Evolutionary conservation across 2,888 invertebrate species (phyloP).

Genomic region (Pharmacophagus antenor): DNA sequence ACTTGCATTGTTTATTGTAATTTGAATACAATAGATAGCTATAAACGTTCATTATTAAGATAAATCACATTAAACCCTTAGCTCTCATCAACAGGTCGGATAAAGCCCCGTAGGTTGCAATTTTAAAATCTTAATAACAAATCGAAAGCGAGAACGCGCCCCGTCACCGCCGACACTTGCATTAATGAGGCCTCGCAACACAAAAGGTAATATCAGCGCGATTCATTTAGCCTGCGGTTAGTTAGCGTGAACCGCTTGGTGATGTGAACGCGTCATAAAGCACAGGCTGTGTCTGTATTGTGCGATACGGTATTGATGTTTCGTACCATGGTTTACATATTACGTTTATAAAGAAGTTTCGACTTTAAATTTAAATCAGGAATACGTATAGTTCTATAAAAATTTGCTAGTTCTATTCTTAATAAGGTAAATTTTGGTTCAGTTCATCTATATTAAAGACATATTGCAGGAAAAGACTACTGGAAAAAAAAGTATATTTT

Average conservation of each 20-base stretch:
- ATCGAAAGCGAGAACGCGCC: slow-evolving; percentile 38
- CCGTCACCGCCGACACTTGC: slow-evolving; percentile 47
- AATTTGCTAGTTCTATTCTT: too few species aligned
- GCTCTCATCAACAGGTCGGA: slow-evolving; percentile 21
- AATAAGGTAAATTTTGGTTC: too few species aligned
- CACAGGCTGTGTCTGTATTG: slow-evolving; percentile 12
- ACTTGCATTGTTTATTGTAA: too few species aligned
- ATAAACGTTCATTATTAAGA: too few species aligned
- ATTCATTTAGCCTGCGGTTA: slow-evolving; percentile 60
- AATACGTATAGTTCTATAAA: too few species aligned
- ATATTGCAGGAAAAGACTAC: too few species aligned
- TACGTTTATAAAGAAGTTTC: background rate
- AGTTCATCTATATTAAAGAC: too few species aligned
- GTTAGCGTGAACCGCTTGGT: slow-evolving; percentile 41
- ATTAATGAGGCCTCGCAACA: slow-evolving; percentile 51
- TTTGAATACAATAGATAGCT: too few species aligned
- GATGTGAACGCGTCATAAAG: slow-evolving; percentile 27
- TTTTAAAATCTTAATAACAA: slow-evolving; percentile 42
- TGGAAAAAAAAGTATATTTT: too few species aligned
- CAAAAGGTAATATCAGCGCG: slow-evolving; percentile 58
- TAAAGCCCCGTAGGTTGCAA: slow-evolving; percentile 29
- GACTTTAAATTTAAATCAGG: too few species aligned
- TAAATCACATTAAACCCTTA: too few species aligned
- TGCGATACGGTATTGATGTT: slow-evolving; percentile 6
- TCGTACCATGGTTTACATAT: slow-evolving; percentile 7